Percentiles rank a stretch among this genome's conserved stretches.
Conservation (phyloP, 1,140 invertebrate genomes). For the Bicyclus anynana region DNA sequence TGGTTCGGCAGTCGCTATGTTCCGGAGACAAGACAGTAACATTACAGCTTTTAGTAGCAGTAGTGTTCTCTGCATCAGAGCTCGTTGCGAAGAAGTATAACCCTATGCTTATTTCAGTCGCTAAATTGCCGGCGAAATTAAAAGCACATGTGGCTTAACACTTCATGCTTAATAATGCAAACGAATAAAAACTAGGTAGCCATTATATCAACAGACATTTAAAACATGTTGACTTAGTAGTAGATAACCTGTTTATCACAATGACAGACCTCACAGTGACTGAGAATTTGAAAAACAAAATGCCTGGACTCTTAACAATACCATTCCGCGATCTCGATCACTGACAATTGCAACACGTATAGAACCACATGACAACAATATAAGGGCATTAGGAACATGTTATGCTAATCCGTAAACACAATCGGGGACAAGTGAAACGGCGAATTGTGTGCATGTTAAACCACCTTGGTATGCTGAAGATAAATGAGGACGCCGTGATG, state of each 20-base stretch:
- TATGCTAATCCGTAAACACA: conserved; percentile 25
- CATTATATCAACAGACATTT: too few relatives aligned
- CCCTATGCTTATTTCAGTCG: too few relatives aligned
- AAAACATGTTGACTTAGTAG: too few relatives aligned
- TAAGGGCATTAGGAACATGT: conserved; percentile 15
- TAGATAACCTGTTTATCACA: neutral
- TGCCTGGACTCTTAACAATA: neutral
- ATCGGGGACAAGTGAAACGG: conserved; percentile 34
- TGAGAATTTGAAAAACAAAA: neutral
- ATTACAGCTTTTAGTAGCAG: too few relatives aligned
- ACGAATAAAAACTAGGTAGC: too few relatives aligned
- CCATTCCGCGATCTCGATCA: neutral
- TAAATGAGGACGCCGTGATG: conserved; percentile 17
- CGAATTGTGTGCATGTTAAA: conserved; percentile 33
- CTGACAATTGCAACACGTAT: conserved; percentile 2
- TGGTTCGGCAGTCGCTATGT: too few relatives aligned
- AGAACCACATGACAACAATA: neutral
- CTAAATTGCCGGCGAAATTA: too few relatives aligned
- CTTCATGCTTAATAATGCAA: too few relatives aligned
- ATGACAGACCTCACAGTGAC: neutral
- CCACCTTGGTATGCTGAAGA: conserved; percentile 22
- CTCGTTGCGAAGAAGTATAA: too few relatives aligned
- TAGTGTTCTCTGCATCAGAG: too few relatives aligned
- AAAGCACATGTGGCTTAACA: too few relatives aligned
- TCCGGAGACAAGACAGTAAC: too few relatives aligned